phyloP scores from a whole-genome alignment of 2,113 vertebrate species.

The Stegastes partitus region DNA sequence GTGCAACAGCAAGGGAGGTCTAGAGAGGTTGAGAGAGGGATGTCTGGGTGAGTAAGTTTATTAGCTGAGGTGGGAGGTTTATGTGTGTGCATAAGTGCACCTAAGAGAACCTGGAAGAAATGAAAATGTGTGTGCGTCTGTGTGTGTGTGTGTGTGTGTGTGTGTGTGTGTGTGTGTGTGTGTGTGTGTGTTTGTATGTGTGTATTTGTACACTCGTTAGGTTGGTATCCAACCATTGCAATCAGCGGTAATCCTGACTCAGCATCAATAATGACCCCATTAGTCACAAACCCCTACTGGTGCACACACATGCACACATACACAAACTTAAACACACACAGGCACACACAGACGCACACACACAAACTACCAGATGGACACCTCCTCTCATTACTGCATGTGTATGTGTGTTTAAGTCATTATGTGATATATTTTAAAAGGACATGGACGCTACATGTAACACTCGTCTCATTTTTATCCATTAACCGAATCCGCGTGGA shows the following conservation, averaged over 20 bases:
- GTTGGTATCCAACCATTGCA: conserved; percentile 75
- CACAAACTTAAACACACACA: conserved; percentile 5
- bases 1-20: conserved; percentile 17
- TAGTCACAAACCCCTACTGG: conserved; percentile 80
- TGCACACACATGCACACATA: conserved; percentile 37
- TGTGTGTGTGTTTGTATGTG: not conserved
- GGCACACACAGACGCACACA: conserved; percentile 1
- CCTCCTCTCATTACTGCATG: conserved; percentile 63
- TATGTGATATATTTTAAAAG: conserved; percentile 27
- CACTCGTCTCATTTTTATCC: conserved; percentile 13
- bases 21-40: conserved; percentile 43
- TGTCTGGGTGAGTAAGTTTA: conserved; percentile 69
- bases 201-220: conserved; percentile 69
- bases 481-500: conserved; percentile 8
- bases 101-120: conserved; percentile 64
- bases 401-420: conserved; percentile 32
- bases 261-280: conserved; percentile 85
- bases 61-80: conserved; percentile 74
- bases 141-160: conserved; percentile 24
- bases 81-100: conserved; percentile 69
- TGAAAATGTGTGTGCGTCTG: conserved; percentile 54
- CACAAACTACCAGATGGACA: conserved; percentile 69
- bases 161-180: conserved; percentile 22
- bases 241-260: conserved; percentile 83
- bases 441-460: conserved; percentile 19